A percentile compares a stretch with the other conserved stretches of the same genome.
Evolutionary conservation across 2,113 vertebrate species (phyloP).

Genomic region (Triplophysa rosa): DNA sequence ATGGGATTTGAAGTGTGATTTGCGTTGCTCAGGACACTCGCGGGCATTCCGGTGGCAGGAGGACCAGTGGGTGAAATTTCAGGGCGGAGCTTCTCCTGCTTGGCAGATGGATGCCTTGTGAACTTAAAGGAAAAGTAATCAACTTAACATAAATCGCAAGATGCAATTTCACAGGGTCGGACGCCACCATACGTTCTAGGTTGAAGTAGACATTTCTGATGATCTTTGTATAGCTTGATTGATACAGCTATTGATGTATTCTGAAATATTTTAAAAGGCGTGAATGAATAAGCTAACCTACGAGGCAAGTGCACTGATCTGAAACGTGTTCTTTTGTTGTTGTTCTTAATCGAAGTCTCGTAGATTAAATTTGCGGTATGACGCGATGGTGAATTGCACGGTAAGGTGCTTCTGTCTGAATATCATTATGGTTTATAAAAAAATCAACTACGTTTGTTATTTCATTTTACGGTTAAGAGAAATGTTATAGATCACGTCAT

Average conservation of each 20-base stretch:
- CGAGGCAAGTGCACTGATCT: constrained; percentile 42
- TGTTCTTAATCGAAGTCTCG: constrained; percentile 14
- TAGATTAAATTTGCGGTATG: constrained; percentile 32
- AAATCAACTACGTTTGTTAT: neutral
- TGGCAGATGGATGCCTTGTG: constrained; percentile 60
- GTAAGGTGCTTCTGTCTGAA: constrained; percentile 41
- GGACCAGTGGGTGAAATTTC: constrained; percentile 61
- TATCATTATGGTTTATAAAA: neutral
- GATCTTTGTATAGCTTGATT: constrained; percentile 9
- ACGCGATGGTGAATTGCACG: constrained; percentile 37
- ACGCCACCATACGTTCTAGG: constrained; percentile 53
- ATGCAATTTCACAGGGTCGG: constrained; percentile 44
- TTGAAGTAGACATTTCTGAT: constrained; percentile 34
- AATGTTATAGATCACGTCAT: neutral
- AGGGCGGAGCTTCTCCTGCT: constrained; percentile 59
- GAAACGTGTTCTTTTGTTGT: constrained; percentile 2
- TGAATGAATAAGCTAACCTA: constrained; percentile 1
- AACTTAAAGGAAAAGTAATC: constrained; percentile 69
- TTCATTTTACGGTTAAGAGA: neutral
- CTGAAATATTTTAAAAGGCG: neutral
- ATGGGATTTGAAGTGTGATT: constrained; percentile 63
- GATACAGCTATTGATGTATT: constrained; percentile 7
- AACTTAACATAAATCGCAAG: constrained; percentile 58
- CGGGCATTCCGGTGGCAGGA: constrained; percentile 59
- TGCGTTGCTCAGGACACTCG: constrained; percentile 56